phyloP scores from a whole-genome alignment of 1,140 invertebrate genomes.

The Cotesia chilonis region DNA sequence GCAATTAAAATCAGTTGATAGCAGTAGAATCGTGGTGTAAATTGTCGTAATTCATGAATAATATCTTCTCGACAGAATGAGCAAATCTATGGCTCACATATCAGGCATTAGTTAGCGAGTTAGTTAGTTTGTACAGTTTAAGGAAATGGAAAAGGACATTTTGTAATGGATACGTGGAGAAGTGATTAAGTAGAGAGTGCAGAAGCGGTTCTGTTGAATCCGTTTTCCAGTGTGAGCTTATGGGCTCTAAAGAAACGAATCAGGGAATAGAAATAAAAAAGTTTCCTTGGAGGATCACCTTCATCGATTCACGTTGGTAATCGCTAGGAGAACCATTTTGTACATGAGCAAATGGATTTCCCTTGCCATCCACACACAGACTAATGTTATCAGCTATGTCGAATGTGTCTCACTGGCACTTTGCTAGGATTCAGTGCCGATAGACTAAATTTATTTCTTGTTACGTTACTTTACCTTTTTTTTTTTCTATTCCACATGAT shows the following conservation, averaged over 20 bases:
- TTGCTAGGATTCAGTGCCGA: constrained; percentile 6
- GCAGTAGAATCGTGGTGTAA: too few relatives aligned
- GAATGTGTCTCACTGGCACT: constrained; percentile 23
- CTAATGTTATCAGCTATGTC: constrained; percentile 25
- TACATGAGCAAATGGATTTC: constrained; percentile 24
- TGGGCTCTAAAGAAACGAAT: too few relatives aligned
- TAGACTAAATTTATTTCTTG: constrained; percentile 12
- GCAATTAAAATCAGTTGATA: too few relatives aligned
- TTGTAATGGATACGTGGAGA: too few relatives aligned
- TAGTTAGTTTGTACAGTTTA: too few relatives aligned
- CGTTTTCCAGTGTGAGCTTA: too few relatives aligned
- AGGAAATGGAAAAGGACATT: too few relatives aligned
- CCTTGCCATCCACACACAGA: constrained; percentile 1
- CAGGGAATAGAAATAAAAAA: constrained; percentile 19
- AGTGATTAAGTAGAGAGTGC: neutral
- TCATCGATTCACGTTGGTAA: constrained; percentile 27
- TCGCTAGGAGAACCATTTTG: constrained; percentile 20
- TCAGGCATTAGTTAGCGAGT: too few relatives aligned
- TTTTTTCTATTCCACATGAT: neutral
- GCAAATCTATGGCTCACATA: too few relatives aligned
- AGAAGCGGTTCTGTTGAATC: too few relatives aligned
- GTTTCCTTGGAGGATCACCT: constrained; percentile 24
- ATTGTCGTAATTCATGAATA: too few relatives aligned
- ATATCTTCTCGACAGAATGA: too few relatives aligned
- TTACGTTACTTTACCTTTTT: neutral